Conservation (phyloP, 2,888 invertebrate species). For the Agrochola lychnidis region DNA sequence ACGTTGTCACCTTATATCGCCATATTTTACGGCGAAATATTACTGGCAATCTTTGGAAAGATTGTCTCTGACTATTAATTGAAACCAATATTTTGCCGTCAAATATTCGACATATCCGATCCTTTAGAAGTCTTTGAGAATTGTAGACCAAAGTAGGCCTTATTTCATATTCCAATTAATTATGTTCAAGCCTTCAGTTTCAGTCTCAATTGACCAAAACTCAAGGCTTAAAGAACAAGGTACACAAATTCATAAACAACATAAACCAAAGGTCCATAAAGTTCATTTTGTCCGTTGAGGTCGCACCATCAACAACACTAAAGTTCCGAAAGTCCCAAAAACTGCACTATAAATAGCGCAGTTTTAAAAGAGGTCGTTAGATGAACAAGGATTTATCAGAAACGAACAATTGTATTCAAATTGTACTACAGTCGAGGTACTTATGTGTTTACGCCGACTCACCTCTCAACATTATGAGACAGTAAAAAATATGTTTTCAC, state of each 20-base stretch:
- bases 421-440: neutral
- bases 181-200: slow-evolving; percentile 30
- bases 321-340: slow-evolving; percentile 33
- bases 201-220: slow-evolving; percentile 17
- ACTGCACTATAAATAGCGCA: slow-evolving; percentile 37
- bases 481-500: neutral
- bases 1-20: neutral
- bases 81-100: slow-evolving; percentile 3
- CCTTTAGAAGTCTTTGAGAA: neutral
- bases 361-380: slow-evolving; percentile 24
- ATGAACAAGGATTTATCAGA: slow-evolving; percentile 49
- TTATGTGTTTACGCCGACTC: neutral
- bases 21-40: slow-evolving; percentile 27
- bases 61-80: neutral
- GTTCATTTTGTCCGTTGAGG: slow-evolving; percentile 39
- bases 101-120: slow-evolving; percentile 1
- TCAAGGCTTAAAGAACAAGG: slow-evolving; percentile 21
- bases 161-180: slow-evolving; percentile 3
- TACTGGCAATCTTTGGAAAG: neutral
- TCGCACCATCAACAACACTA: slow-evolving; percentile 47
- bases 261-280: slow-evolving; percentile 46
- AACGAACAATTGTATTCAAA: neutral
- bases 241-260: slow-evolving; percentile 20
- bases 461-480: neutral
- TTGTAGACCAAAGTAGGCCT: slow-evolving; percentile 11